Conservation (phyloP, 2,113 vertebrate species). For the Protobothrops mucrosquamatus region DNA sequence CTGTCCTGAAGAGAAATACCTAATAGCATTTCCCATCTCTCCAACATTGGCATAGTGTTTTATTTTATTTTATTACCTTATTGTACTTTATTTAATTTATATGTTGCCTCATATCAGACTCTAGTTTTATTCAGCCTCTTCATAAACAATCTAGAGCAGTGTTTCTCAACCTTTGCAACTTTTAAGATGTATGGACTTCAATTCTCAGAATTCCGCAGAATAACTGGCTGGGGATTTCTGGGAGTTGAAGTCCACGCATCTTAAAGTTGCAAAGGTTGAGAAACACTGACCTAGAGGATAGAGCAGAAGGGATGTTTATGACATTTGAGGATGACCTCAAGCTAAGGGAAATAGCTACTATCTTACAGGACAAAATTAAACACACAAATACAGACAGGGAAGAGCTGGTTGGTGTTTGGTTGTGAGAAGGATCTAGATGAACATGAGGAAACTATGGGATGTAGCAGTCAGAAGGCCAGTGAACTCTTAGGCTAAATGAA, state of each 20-base stretch:
- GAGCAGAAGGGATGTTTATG: background rate
- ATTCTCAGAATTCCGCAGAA: background rate
- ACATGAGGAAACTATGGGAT: background rate
- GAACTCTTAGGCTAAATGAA: background rate
- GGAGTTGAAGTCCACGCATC: too few relatives aligned
- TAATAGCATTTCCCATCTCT: background rate
- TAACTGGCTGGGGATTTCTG: background rate
- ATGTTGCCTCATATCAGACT: background rate
- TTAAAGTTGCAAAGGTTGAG: too few relatives aligned
- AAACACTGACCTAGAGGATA: background rate
- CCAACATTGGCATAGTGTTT: background rate
- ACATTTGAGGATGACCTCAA: background rate
- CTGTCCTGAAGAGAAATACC: background rate
- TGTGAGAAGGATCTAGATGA: background rate
- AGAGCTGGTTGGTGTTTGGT: background rate
- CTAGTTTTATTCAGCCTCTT: background rate
- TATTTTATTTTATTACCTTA: background rate
- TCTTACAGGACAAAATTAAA: background rate
- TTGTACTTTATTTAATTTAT: background rate
- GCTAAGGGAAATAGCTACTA: background rate
- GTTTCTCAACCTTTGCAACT: background rate
- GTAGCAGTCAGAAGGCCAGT: background rate
- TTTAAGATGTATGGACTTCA: background rate
- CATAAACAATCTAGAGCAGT: background rate
- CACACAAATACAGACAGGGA: background rate